Evolutionary conservation across 2,888 invertebrate species (phyloP), one percentile per base, ranked within the genome.

Genomic region (Podabrus alpinus): DNA sequence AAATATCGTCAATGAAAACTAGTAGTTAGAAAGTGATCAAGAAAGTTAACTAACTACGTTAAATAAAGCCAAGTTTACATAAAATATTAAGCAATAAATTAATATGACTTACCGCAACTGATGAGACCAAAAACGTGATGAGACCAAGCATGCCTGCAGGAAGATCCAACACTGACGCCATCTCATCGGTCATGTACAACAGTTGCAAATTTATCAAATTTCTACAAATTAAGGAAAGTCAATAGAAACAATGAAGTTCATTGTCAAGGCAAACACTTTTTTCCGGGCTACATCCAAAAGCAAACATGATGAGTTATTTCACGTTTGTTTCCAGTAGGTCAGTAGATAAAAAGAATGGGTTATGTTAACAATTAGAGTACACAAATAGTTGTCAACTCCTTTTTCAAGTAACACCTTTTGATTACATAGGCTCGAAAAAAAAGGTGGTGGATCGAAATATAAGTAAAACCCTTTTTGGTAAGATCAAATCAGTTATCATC

Each of bases 291-390:
- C 78, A 81, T 79, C 78, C 68, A 72, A 21, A 71, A 76, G 76
- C 78, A 78, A 78, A 79, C 79, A 80, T 78, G 76, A 79, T 74
- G 71, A 69, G 74, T 77, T 73, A 72, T 69, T 75, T 79, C 77
- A 80, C 79, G 81, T 78, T 79, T 79, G 77, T 79, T 79, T 79
- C 77, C 77, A 82, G 81, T 81, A 80, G 83, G 83, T 82, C 83
- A 83, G 66, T 71, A 69, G 64, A 72, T 45, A 45, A 68, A 72
- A 79, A 81, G 82, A 81, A 80, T 81, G 80, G 83, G 82, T 82
- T 78, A 78, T 76, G 75, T 76, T 76, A 76, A 76, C 69, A 76
- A 72, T 60, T 76, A 76, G 60, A 73, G 68, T 76, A 76, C 75
- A 72, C 69, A 75, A 71, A 64, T 45, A 72, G 29, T 17, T 68